Base-by-base conservation (phyloP, 2,888 invertebrate genomes). In the Stenoptilia bipunctidactyla region DNA sequence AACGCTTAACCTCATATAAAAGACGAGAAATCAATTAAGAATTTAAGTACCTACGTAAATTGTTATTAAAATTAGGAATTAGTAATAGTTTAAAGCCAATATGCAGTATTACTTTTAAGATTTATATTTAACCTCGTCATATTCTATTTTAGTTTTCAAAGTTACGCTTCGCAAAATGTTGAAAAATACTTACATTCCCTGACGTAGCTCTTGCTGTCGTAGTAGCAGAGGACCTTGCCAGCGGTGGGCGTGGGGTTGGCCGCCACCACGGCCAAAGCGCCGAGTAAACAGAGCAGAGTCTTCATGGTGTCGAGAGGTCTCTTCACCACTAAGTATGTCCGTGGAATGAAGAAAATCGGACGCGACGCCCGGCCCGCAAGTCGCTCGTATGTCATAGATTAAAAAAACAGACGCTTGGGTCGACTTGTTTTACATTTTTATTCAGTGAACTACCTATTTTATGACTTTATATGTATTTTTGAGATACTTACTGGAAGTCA, bases 141-240 rank as follows among this genome's bases (percentile, higher is more conserved):
- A n/a, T n/a, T n/a, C n/a, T n/a, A n/a, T n/a, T n/a, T n/a, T n/a
- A n/a, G n/a, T n/a, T n/a, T n/a, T n/a, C n/a, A n/a, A n/a, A n/a
- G 4, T 20, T 20, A 51, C 68, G 72, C 73, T 45, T 42, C 62
- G 70, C 69, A 51, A 48, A 41, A 39, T 42, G n/a, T n/a, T 41
- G 44, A 38, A 43, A 42, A 40, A 40, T 44, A 83, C 85, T 86
- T 75, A 92, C 92, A 90, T 80, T 87, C 84, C 59, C 91, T 85
- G 56, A 86, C 84, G 64, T 85, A 87, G 49, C 91, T 88, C 62
- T 85, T 88, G 68, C 89, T 88, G 67, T 91, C 88, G 73, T 90
- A 91, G 66, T 88, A 91, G 63, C 92, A 92, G 55, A 91, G 75
- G 37, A 91, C 87, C 74, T 90, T 91, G 56, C 84, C 84, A 15